Evolutionary conservation across 2,888 invertebrate genomes (phyloP), one percentile per base, ranked within the genome.

Genomic region (Drosophila anomalata): DNA sequence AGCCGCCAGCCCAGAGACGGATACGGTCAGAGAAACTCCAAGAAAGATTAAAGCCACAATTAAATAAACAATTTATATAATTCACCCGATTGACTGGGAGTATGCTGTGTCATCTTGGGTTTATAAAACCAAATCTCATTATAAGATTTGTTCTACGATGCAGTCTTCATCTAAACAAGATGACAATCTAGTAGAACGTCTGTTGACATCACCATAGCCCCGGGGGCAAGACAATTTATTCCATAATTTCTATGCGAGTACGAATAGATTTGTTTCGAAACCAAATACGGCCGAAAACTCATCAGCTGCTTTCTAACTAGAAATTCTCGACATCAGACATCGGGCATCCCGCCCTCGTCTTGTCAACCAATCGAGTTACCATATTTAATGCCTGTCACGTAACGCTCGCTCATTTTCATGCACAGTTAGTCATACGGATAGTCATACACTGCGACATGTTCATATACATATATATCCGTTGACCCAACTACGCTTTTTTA

Each of bases 281-380:
- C 86, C 80, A 87, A 85, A 87, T 87, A 87, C 50, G 86, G 87
- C 85, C 63, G 46, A 61, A 76, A 76, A 39, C 70, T 63, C 70
- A 70, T 57, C 79, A 76, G 75, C 85, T 87, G 88, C 87, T 85
- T 87, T 81, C 88, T 67, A 75, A 52, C 59, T 55, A 53, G 56
- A 59, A 22, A 51, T 26, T 46, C 47, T 29, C 26, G 26, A 26
- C 26, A 26, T 26, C 59, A 22, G 22, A 4, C 22, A 24, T 24
- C 22, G 22, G 22, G 33, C 69, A 26, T 33, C 69, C 41, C 20
- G 22, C n/a, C 53, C 47, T 9, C 22, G n/a, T 41, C 29, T 26
- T 39, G 7, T 24, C 42, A 20, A 26, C 33, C 44, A 51, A 51
- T 54, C 54, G 36, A 47, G 47, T 51, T 54, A 31, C 46, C 57